Evolutionary conservation across 2,888 invertebrate genomes (phyloP), one percentile per base, ranked within the genome.

Genomic region (Eristalis arbustorum): DNA sequence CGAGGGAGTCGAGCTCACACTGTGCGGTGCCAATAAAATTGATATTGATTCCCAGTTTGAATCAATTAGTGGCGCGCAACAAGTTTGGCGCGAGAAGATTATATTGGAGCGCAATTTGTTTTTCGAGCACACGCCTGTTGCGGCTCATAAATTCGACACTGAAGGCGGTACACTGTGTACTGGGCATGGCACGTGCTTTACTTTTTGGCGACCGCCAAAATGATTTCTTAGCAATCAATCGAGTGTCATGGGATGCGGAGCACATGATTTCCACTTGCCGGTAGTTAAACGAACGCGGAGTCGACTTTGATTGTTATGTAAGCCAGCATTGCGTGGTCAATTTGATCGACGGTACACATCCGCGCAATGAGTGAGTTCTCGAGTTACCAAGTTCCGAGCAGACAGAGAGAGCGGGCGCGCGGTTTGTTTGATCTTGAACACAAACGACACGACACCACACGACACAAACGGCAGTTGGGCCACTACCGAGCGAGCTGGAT

Each of bases 21-120:
- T n/a, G 49, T 49, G 49, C 49, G 49, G 49, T 6, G n/a, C 18
- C 49, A 22, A 31, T 69, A n/a, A 37, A 59, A 69, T 59, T 69
- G 59, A 59, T 59, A 69, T 69, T 69, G 69, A 57, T 69, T 69
- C 37, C n/a, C 14, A 23, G 59, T 59, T 69, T 23, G 23, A n/a
- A 59, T 59, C 37, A 69, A 69, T 59, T 69, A 68, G 56, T 18
- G 68, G 56, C 28, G 68, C 49, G 28, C n/a, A 31, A 4, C 31
- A 56, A 67, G 56, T 56, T 49, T 42, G 49, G n/a, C 10, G 68
- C 68, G 68, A 18, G 34, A 57, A 68, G 68, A 68, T 68, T 68
- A 34, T 68, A 34, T 68, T 69, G 59, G 22, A 18, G 34, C 31
- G 34, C 68, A 57, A 68, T 56, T 68, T 31, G 18, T 68, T 68